Evolutionary conservation across 1,140 invertebrate genomes (phyloP), one percentile per base, ranked within the genome.

Genomic region (Steinernema feltiae): DNA sequence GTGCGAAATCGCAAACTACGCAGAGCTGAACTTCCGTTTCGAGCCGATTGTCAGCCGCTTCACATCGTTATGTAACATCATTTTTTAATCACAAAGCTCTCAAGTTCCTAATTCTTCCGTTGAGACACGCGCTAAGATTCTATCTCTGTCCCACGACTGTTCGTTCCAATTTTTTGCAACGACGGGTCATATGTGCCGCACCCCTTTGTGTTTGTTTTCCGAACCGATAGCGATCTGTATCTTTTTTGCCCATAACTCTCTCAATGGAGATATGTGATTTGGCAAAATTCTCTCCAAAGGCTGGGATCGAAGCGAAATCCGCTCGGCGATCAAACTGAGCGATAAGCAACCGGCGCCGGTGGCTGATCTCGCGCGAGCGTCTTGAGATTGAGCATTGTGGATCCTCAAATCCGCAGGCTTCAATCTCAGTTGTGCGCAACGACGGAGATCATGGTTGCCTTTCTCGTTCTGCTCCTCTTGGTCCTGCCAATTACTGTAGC

Each of bases 91-190:
- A 41, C 7, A 41, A 41, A 41, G 35, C 35, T 7, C 18, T 41
- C 18, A 41, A 41, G 35, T 7, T 41, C 35, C 35, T 41, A 41
- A 41, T 7, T 41, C 24, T 63, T 63, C 24, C 15, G 15, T 27
- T 15, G 53, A 63, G 24, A 21, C 7, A 17, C 3, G 53, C 12
- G 53, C 24, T 21, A n/a, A n/a, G 15, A 63, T n/a, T 63, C 41
- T 27, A 63, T 15, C 53, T 27, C 15, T 63, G 53, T 27, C 15
- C 3, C 53, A 7, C 53, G 53, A 63, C 24, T 7, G 53, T 17
- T 63, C 53, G 53, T 27, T 63, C 53, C 24, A 63, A 63, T 63
- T 63, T 63, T 63, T 63, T 63, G 53, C 53, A 63, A 63, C 53
- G 53, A 7, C 15, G 53, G 53, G 53, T 63, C 53, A 63, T 21